Conservation (phyloP, 2,797 vertebrate species). For the Scolopax rusticola region DNA sequence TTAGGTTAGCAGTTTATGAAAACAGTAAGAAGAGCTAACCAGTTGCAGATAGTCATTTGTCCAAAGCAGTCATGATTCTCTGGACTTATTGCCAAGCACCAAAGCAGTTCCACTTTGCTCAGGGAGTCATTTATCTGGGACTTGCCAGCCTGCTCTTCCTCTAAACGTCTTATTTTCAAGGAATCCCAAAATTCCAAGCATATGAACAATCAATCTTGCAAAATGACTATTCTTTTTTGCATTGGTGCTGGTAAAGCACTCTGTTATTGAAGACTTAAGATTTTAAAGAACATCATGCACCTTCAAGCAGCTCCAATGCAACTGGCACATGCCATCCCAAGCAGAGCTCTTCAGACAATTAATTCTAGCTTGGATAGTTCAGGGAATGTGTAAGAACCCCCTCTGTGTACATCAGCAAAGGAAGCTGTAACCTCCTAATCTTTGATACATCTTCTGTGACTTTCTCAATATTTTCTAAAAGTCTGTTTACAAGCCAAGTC, state of each 20-base stretch:
- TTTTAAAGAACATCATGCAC: not conserved
- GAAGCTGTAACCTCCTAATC: not conserved
- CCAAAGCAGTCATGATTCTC: not conserved
- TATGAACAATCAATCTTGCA: not conserved
- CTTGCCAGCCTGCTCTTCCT: not conserved
- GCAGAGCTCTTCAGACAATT: not conserved
- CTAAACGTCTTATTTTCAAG: not conserved
- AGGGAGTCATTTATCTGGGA: not conserved
- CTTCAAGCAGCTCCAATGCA: not conserved
- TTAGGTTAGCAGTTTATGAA: not conserved
- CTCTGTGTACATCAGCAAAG: not conserved
- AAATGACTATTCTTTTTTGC: not conserved
- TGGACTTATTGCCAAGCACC: not conserved
- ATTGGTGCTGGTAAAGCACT: not conserved
- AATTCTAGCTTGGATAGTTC: too few species aligned
- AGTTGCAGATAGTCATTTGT: not conserved
- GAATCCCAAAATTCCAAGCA: not conserved
- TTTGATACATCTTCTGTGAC: not conserved
- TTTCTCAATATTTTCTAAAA: not conserved
- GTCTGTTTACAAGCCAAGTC: not conserved
- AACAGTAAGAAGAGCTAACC: not conserved
- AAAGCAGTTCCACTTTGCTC: not conserved
- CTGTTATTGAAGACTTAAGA: not conserved
- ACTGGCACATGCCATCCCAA: not conserved
- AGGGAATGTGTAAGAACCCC: fast-evolving